Percentiles rank a stretch among this genome's conserved stretches.
phyloP scores from a whole-genome alignment of 2,888 invertebrate genomes.

The Arge pagana region DNA sequence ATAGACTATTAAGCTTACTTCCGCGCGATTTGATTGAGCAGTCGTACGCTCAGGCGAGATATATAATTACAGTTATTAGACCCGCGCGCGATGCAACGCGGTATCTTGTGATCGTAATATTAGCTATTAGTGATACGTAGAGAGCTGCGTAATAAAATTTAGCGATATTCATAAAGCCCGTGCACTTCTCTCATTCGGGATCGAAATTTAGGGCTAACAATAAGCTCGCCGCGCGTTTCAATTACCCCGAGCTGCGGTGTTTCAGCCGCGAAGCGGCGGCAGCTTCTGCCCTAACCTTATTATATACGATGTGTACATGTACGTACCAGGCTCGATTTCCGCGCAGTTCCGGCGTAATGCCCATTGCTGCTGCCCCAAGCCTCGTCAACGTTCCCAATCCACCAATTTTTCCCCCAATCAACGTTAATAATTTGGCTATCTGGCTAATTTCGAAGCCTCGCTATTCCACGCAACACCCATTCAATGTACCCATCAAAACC shows the following conservation, averaged over 20 bases:
- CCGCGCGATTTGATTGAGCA: slow-evolving; percentile 2
- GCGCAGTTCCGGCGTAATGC: too few relatives aligned
- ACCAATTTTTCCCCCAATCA: too few relatives aligned
- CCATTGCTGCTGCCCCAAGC: too few relatives aligned
- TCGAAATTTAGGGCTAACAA: slow-evolving; percentile 14
- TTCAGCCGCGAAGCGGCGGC: too few relatives aligned
- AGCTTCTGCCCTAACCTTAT: slow-evolving; percentile 8
- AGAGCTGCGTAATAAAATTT: neutral
- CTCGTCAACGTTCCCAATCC: too few relatives aligned
- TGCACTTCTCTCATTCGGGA: neutral
- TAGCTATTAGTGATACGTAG: neutral
- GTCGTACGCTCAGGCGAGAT: neutral
- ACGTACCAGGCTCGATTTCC: too few relatives aligned
- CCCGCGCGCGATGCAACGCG: slow-evolving; percentile 6
- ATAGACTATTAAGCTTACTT: too few relatives aligned
- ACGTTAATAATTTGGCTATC: too few relatives aligned
- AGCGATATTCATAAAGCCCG: neutral
- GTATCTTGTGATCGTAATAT: slow-evolving; percentile 13
- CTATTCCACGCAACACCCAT: too few relatives aligned
- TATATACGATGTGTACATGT: slow-evolving; percentile 5
- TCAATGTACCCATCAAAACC: too few relatives aligned
- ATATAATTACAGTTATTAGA: slow-evolving; percentile 16
- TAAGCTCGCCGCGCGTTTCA: slow-evolving; percentile 42
- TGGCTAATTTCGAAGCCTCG: too few relatives aligned
- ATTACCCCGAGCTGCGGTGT: slow-evolving; percentile 46